Base-by-base conservation (phyloP, 1,140 invertebrate genomes). In the Belonocnema kinseyi region DNA sequence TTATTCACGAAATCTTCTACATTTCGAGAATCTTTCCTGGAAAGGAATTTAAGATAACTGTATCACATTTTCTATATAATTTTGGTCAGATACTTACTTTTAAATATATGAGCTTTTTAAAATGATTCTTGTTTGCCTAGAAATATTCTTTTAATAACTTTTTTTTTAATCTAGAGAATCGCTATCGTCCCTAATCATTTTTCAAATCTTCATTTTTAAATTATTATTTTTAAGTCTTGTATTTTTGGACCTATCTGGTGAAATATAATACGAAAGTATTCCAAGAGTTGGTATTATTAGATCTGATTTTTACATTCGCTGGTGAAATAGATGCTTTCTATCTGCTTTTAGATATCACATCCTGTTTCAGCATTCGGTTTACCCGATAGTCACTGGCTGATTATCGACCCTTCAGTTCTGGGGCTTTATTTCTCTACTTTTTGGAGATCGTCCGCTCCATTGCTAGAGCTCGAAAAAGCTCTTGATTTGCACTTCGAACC, bases 341-440 rank as follows among this genome's bases (percentile, higher is more conserved):
- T 66, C 58, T 33, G 16, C 13, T 66, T 66, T 66, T 16, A 66
- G 61, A 26, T 66, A 16, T 66, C 58, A 40, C 58, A 66, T 72
- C 71, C 46, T 72, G 19, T 56, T 78, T 73, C 76, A 76, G 51
- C 50, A 80, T 71, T 73, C 46, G 78, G 78, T 78, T 82, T 87
- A 88, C 85, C 85, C 80, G 76, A 85, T 86, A 78, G 80, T 78
- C 51, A 80, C 77, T 82, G 82, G 40, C 72, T 56, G 79, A 76
- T 75, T 88, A 88, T 88, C 85, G 87, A 88, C 83, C 82, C 79
- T 52, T 83, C 56, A 72, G 75, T 75, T 72, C 77, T 72, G 70
- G 74, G 77, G 70, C 73, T 53, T 50, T 72, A 74, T 82, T 80
- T 77, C 72, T 78, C 77, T 74, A 74, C 58, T 79, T 76, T 75